Base-by-base conservation (phyloP, 1,140 invertebrate species). In the Hylaeus anthracinus region DNA sequence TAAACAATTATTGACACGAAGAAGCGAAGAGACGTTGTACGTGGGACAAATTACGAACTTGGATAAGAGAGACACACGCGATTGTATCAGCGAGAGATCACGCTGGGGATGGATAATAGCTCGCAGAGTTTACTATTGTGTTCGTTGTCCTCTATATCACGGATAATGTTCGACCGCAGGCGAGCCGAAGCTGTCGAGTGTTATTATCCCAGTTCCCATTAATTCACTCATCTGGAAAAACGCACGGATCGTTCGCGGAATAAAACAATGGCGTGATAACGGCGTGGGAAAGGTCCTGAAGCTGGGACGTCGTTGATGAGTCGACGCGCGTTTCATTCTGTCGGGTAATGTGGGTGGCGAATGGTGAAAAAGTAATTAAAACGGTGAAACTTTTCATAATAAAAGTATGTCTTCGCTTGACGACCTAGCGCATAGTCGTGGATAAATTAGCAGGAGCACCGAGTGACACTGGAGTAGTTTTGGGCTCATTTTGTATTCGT, bases 201-300 rank as follows among this genome's bases (percentile, higher is more conserved):
- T 55, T 72, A 56, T 72, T 71, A 77, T 77, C 75, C 75, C 37
- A 60, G 55, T 77, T 79, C 70, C 39, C 77, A 63, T 72, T 79
- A 79, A 72, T 72, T 79, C 77, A 15, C 12, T 41, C 48, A n/a
- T 1, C 39, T 72, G 26, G 60, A 65, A 79, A 79, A 79, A 64
- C 41, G 58, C 15, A 10, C 15, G 26, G 83, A 58, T 45, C 55
- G 37, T 58, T 5, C 39, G 58, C 2, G 55, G 41, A 70, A 60
- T 53, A 14, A 71, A 58, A 85, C 79, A 74, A 86, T 85, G 75
- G 70, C 58, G 56, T 75, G 78, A 86, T 63, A 71, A 41, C 55
- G 12, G 69, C 79, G 83, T 86, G 84, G 83, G 84, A 86, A 85
- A 85, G 84, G 82, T 81, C 70, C 58, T 73, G 51, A 76, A 39